Percentiles rank a stretch among this genome's conserved stretches.
These are phyloP conservation scores for Tricholauxania praeusta DNA, from an alignment of 2,888 invertebrate genomes.

Conservation along the genomic window DNA sequence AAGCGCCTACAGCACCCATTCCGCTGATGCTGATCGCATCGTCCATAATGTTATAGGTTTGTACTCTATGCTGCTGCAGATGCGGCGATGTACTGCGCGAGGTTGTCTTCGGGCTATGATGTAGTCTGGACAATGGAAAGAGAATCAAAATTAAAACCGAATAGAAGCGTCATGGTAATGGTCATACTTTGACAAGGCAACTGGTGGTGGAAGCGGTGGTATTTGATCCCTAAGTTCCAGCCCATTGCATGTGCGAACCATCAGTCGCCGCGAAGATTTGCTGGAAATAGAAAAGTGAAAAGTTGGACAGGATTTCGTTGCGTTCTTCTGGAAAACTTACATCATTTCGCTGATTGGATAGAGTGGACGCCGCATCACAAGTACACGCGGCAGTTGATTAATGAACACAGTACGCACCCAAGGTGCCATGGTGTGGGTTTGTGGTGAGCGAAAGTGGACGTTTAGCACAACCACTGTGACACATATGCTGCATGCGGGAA, in stretches of 20 bases:
- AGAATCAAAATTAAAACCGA: background rate
- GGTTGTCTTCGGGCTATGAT: conserved; percentile 68
- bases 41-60: conserved; percentile 66
- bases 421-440: conserved; percentile 97
- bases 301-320: background rate
- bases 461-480: conserved; percentile 96
- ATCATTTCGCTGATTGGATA: conserved; percentile 70
- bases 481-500: conserved; percentile 77
- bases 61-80: conserved; percentile 66
- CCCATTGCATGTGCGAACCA: conserved; percentile 84
- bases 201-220: conserved; percentile 72
- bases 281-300: conserved; percentile 47
- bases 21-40: conserved; percentile 54
- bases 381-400: conserved; percentile 92
- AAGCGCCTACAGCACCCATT: conserved; percentile 46
- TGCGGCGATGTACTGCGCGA: conserved; percentile 68
- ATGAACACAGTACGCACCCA: conserved; percentile 97
- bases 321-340: conserved; percentile 52
- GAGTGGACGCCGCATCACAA: conserved; percentile 91
- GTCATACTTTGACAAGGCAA: conserved; percentile 68
- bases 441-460: conserved; percentile 97
- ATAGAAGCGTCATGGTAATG: background rate
- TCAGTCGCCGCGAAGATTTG: conserved; percentile 72
- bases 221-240: conserved; percentile 77
- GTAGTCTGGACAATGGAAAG: conserved; percentile 57